Conservation (phyloP, 2,888 invertebrate genomes). For the Cephus spinipes region DNA sequence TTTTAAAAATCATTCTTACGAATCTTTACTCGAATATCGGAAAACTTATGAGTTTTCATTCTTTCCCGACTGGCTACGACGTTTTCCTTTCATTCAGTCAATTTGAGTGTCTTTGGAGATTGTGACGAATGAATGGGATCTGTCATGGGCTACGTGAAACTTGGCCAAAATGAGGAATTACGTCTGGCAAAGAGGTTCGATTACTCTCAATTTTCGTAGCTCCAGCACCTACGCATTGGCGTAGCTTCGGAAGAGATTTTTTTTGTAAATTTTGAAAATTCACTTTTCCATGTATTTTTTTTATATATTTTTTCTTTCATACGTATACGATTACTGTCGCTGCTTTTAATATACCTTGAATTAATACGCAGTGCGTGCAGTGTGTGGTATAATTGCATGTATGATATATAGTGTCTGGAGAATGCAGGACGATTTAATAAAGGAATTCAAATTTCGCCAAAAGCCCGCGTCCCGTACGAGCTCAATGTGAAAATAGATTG, state of each 20-base stretch:
- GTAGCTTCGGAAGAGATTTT: neutral
- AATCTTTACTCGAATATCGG: neutral
- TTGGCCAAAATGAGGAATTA: neutral
- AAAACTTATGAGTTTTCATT: neutral
- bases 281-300: neutral
- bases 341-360: neutral
- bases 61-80: neutral
- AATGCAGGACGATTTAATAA: constrained; percentile 1
- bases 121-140: neutral
- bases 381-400: neutral
- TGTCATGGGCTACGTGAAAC: neutral
- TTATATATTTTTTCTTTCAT: neutral
- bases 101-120: neutral
- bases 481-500: neutral
- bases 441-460: constrained; percentile 7
- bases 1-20: too few relatives aligned
- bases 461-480: neutral
- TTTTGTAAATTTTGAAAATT: neutral
- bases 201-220: constrained; percentile 1
- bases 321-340: neutral
- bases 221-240: neutral
- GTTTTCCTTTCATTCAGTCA: neutral
- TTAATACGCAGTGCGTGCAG: neutral
- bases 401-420: neutral
- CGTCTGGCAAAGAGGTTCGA: neutral